A percentile compares a stretch with the other conserved stretches of the same genome.
Evolutionary conservation across 2,888 invertebrate species (phyloP).

Genomic region (Odontothrips loti): DNA sequence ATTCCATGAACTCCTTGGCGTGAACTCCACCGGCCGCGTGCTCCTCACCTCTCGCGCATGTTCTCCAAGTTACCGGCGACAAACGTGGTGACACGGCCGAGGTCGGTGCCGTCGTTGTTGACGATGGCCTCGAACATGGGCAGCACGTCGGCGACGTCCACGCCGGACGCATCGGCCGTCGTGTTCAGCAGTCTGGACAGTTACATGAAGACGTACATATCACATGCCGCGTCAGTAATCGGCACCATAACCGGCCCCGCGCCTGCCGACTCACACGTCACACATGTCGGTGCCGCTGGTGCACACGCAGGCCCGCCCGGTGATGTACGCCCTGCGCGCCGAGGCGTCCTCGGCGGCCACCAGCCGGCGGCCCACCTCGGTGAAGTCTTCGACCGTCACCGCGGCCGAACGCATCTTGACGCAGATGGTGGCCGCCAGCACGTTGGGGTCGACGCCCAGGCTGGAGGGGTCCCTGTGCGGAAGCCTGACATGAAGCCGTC

Average conservation of each 20-base stretch:
- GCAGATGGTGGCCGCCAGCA: constrained; percentile 1
- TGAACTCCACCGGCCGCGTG: not conserved
- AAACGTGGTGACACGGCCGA: not conserved
- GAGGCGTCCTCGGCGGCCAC: not conserved
- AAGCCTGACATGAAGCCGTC: not conserved
- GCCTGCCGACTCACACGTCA: not conserved
- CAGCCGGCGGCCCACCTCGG: not conserved
- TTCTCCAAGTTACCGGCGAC: not conserved
- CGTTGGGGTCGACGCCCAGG: not conserved
- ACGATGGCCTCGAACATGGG: not conserved
- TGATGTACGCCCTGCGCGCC: not conserved
- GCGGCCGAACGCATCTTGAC: not conserved
- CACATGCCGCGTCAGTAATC: too few relatives aligned
- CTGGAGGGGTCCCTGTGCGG: not conserved
- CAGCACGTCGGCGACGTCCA: constrained; percentile 1
- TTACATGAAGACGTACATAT: too few relatives aligned
- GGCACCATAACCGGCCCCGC: too few relatives aligned
- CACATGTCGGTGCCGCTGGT: not conserved
- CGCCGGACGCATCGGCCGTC: not conserved
- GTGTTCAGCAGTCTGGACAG: not conserved
- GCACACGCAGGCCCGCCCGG: not conserved
- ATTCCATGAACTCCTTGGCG: not conserved
- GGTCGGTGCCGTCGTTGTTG: not conserved
- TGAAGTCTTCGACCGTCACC: not conserved
- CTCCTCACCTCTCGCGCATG: not conserved